Evolutionary conservation across 1,140 invertebrate species (phyloP).

Genomic region (Schlechtendalia chinensis): DNA sequence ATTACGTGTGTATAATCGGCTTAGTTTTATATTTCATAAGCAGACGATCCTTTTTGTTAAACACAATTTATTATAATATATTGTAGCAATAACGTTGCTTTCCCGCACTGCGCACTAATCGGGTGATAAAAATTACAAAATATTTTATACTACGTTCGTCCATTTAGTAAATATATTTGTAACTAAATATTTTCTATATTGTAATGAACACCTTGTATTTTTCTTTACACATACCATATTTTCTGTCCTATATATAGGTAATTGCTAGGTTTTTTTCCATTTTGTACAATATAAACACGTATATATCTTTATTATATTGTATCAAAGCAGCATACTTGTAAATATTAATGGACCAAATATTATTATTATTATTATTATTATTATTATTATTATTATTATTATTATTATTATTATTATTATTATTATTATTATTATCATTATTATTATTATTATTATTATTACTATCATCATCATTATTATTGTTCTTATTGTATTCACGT

Average conservation of each 20-base stretch:
- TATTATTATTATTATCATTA: too few species aligned
- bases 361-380: too few species aligned
- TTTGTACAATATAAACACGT: not conserved
- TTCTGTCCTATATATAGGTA: not conserved
- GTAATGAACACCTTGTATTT: slow-evolving; percentile 20
- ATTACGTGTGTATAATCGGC: not conserved
- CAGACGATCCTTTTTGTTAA: not conserved
- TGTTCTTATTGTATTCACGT: slow-evolving; percentile 25
- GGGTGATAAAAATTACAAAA: slow-evolving; percentile 20
- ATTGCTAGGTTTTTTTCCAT: not conserved
- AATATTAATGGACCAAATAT: slow-evolving; percentile 26
- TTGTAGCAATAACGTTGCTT: not conserved
- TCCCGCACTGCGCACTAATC: not conserved
- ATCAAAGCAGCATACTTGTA: not conserved
- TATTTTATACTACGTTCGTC: not conserved
- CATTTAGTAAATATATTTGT: not conserved
- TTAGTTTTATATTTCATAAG: not conserved
- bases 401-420: too few species aligned
- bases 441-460: too few species aligned
- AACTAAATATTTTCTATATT: not conserved
- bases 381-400: too few species aligned
- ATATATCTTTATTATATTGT: too few species aligned
- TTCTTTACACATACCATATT: not conserved
- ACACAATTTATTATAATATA: not conserved
- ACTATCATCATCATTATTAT: too few species aligned